These are phyloP conservation scores for Umimayanthus chanpuru DNA, from an alignment of 92 coral and sea anemone species.

Conservation along the genomic window DNA sequence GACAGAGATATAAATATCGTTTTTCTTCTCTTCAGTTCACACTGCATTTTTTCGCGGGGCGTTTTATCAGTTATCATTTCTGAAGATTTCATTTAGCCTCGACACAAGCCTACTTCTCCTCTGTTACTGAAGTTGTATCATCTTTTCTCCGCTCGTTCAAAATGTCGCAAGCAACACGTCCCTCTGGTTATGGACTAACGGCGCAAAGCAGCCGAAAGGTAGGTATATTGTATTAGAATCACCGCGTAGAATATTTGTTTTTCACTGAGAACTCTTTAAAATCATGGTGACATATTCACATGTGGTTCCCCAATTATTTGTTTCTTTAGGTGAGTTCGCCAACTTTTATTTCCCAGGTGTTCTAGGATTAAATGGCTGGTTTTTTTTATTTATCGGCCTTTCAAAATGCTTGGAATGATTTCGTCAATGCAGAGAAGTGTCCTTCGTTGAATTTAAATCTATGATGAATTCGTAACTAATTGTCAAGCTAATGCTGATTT, in stretches of 20 bases:
- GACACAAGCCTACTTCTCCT: background rate
- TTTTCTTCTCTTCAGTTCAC: background rate
- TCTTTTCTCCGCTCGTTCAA: background rate
- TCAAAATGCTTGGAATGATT: too few species aligned
- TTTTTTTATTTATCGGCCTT: too few species aligned
- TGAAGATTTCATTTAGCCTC: background rate
- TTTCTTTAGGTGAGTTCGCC: too few species aligned
- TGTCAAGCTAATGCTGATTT: background rate
- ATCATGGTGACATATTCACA: background rate
- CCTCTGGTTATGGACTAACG: slow-evolving; percentile 22
- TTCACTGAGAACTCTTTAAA: background rate
- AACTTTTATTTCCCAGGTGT: background rate
- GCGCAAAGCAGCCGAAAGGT: slow-evolving; percentile 37
- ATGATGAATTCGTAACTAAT: too few species aligned
- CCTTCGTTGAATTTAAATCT: background rate
- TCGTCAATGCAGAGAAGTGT: background rate
- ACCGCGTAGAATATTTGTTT: background rate
- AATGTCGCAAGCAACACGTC: slow-evolving; percentile 38
- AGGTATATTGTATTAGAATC: background rate
- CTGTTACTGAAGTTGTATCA: background rate
- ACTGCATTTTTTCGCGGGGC: slow-evolving; percentile 34
- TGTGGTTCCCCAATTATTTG: too few species aligned
- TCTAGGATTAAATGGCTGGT: background rate
- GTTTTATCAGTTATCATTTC: background rate
- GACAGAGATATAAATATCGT: slow-evolving; percentile 23